A percentile compares a stretch with the other conserved stretches of the same genome.
Evolutionary conservation across 2,888 invertebrate species (phyloP).

Genomic region (Thereva unica): DNA sequence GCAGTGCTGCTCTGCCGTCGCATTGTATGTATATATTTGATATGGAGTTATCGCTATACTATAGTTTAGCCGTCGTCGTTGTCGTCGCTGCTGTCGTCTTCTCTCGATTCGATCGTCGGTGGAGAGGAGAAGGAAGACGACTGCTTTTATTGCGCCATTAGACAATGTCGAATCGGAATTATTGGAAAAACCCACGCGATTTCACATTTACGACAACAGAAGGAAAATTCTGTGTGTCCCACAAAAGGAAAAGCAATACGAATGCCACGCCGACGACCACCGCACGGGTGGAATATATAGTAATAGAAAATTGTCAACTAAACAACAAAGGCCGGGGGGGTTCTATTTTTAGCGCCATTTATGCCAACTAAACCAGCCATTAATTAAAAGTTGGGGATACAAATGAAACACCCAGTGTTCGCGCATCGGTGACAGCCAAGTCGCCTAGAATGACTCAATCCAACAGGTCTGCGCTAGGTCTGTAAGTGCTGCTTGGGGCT

Average conservation of each 20-base stretch:
- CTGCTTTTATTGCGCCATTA: conserved; percentile 7
- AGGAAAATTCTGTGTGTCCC: not conserved
- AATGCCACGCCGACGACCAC: not conserved
- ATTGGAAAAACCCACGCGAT: conserved; percentile 29
- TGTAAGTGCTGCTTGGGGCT: too few species aligned
- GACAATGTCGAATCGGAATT: conserved; percentile 26
- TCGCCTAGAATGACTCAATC: too few species aligned
- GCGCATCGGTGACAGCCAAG: conserved; percentile 1
- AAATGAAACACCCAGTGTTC: not conserved
- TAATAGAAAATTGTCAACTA: conserved; percentile 17
- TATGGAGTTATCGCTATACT: too few species aligned
- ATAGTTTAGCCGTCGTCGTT: too few species aligned
- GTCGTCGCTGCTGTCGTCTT: too few species aligned
- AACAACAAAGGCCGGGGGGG: conserved; percentile 1
- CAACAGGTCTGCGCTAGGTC: too few species aligned
- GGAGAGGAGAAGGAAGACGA: not conserved
- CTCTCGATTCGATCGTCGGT: too few species aligned
- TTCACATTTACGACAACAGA: not conserved
- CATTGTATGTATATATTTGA: too few species aligned
- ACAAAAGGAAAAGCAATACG: not conserved
- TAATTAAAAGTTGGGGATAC: not conserved
- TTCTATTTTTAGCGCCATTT: not conserved
- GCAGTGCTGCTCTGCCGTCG: not conserved
- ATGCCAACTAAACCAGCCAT: not conserved
- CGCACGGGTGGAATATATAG: too few species aligned